These are phyloP conservation scores for Halichondria panicea DNA, from an alignment of 37 sponge, comb jelly and placozoan species.

Conservation along the genomic window DNA sequence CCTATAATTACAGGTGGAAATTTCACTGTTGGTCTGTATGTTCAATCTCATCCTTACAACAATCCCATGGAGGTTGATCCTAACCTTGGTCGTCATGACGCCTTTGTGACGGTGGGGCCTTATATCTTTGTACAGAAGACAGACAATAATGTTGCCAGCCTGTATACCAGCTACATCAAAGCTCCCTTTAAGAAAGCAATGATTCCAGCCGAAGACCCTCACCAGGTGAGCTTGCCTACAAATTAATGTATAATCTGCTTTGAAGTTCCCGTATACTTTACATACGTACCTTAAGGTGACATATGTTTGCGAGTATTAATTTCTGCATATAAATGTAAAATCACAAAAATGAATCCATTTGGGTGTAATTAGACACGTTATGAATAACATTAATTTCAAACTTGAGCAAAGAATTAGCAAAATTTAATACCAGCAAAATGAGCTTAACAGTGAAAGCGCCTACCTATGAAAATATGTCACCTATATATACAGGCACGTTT, in stretches of 20 bases:
- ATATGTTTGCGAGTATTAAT: too few relatives aligned
- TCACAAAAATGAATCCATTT: too few relatives aligned
- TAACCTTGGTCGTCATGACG: slow-evolving; percentile 34
- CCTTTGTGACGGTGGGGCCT: slow-evolving; percentile 20
- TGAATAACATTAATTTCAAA: too few relatives aligned
- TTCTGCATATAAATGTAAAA: too few relatives aligned
- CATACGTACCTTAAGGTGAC: too few relatives aligned
- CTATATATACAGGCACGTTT: background rate
- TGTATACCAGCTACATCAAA: slow-evolving; percentile 38
- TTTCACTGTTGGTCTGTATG: slow-evolving; percentile 31
- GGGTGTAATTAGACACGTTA: too few relatives aligned
- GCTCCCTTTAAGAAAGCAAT: slow-evolving; percentile 19
- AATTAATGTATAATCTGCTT: too few relatives aligned
- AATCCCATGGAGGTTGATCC: slow-evolving; percentile 44
- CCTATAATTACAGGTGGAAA: slow-evolving; percentile 13
- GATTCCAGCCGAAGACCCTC: slow-evolving; percentile 29
- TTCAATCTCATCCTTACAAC: slow-evolving; percentile 19
- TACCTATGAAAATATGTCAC: background rate
- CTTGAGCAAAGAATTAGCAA: too few relatives aligned
- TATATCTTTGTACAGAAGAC: slow-evolving; percentile 50
- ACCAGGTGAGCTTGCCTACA: slow-evolving; percentile 36
- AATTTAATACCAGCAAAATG: too few relatives aligned
- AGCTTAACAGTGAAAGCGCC: too few relatives aligned
- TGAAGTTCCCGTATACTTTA: too few relatives aligned
- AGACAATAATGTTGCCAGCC: background rate